Evolutionary conservation across 2,888 invertebrate species (phyloP).

Genomic region (Altica lythri): DNA sequence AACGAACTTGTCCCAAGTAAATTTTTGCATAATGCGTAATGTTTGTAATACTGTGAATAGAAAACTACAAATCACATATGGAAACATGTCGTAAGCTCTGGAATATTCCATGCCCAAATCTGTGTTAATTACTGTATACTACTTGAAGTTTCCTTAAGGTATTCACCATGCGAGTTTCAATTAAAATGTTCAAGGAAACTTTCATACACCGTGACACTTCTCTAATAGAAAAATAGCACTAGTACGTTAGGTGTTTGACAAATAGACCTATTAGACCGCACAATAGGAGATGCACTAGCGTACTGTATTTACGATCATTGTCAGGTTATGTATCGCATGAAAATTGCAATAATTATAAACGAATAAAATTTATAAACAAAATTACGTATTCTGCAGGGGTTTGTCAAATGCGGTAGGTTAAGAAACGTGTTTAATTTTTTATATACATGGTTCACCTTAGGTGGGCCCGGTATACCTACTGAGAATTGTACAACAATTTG

Average conservation of each 20-base stretch:
- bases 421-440: constrained; percentile 29
- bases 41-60: too few species aligned
- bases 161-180: constrained; percentile 28
- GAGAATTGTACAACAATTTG: background rate
- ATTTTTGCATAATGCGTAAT: too few species aligned
- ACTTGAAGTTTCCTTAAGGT: constrained; percentile 19
- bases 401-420: constrained; percentile 47
- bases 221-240: constrained; percentile 35
- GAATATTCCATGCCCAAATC: constrained; percentile 13
- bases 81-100: too few species aligned
- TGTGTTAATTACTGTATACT: constrained; percentile 12
- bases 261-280: constrained; percentile 38
- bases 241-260: constrained; percentile 34
- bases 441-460: constrained; percentile 21
- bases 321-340: constrained; percentile 46
- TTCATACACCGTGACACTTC: constrained; percentile 30
- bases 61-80: too few species aligned
- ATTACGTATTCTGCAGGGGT: constrained; percentile 39
- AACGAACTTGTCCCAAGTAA: too few species aligned
- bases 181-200: constrained; percentile 33
- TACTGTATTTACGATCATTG: constrained; percentile 48
- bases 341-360: constrained; percentile 52
- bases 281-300: constrained; percentile 39
- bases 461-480: constrained; percentile 15
- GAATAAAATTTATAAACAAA: constrained; percentile 34